Conservation (phyloP, 1,140 invertebrate species). For the Pemphigus obesinymphae region DNA sequence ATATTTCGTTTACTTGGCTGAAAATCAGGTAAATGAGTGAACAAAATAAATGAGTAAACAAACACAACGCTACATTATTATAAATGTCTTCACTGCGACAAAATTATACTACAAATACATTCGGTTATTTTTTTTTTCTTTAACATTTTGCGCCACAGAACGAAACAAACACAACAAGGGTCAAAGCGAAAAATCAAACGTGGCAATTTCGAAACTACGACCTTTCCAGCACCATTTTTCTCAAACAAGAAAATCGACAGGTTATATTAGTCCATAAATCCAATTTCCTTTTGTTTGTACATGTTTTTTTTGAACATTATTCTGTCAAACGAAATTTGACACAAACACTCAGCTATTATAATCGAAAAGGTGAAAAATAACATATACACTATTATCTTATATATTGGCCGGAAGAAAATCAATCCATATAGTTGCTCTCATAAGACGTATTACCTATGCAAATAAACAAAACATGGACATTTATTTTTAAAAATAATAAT, state of each 20-base stretch:
- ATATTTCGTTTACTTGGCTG: too few relatives aligned
- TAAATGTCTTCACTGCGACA: neutral
- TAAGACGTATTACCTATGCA: neutral
- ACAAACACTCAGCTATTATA: slow-evolving; percentile 11
- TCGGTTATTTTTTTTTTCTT: neutral
- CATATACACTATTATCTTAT: neutral
- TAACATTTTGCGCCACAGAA: neutral
- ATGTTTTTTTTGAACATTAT: neutral
- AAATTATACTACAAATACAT: too few relatives aligned
- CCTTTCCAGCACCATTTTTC: neutral
- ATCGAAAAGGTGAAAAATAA: neutral
- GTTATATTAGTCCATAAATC: neutral
- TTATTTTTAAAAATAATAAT: neutral
- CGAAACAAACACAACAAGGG: neutral
- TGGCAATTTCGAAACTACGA: neutral
- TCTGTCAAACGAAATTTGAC: slow-evolving; percentile 9
- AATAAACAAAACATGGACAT: neutral
- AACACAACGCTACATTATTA: too few relatives aligned
- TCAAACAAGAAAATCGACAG: neutral
- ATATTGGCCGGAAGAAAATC: neutral
- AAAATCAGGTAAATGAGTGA: too few relatives aligned
- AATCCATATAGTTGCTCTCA: neutral
- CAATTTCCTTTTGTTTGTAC: slow-evolving; percentile 22
- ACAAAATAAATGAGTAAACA: too few relatives aligned
- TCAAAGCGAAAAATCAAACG: neutral